phyloP scores from a whole-genome alignment of 2,797 vertebrate genomes.

The Diceros bicornis region DNA sequence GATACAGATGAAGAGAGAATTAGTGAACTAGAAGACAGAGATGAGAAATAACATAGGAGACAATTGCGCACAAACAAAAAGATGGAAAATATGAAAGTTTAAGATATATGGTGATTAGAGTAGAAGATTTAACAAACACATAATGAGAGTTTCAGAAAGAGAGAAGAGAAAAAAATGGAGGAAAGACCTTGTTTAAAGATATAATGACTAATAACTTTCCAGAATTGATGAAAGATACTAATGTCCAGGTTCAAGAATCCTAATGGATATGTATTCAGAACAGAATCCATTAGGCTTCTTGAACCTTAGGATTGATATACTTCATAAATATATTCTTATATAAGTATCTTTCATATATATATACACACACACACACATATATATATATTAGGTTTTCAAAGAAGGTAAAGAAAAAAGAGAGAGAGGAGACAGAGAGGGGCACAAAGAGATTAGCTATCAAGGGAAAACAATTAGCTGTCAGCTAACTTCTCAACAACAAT shows the following conservation, averaged over 20 bases:
- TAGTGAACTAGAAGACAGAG: neutral
- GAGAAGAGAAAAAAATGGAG: neutral
- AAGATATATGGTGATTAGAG: neutral
- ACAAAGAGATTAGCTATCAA: neutral
- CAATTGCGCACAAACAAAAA: neutral
- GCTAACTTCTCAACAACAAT: neutral
- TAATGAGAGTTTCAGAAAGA: conserved; percentile 6
- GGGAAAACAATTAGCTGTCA: neutral
- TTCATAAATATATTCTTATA: neutral
- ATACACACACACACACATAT: neutral
- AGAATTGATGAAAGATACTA: neutral
- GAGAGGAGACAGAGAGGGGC: neutral
- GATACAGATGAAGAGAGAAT: neutral
- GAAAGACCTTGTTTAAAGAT: conserved; percentile 6
- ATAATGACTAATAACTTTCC: conserved; percentile 11
- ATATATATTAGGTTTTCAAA: neutral
- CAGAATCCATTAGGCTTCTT: neutral
- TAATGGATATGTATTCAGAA: neutral
- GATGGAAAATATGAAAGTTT: neutral
- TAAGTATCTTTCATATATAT: neutral
- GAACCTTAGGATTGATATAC: neutral
- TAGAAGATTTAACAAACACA: neutral
- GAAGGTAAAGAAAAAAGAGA: neutral
- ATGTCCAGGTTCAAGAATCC: neutral
- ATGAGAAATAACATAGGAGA: neutral